These are phyloP conservation scores for Geothlypis trichas DNA, from an alignment of 2,113 vertebrate genomes.

Conservation along the genomic window DNA sequence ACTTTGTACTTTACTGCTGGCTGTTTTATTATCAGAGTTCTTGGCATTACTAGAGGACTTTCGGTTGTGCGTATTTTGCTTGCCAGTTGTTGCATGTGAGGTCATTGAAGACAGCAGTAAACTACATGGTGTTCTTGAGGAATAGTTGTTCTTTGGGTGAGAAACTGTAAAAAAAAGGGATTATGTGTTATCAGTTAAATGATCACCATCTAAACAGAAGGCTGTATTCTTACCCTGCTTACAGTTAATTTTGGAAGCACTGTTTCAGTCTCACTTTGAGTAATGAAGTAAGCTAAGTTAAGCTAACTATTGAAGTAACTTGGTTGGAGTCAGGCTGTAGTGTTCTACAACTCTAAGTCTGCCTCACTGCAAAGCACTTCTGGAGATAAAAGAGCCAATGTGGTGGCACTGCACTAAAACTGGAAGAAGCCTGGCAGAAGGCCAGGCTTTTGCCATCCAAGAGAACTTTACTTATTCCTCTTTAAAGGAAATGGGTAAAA, in stretches of 20 bases:
- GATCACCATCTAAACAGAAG: not conserved
- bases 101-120: slow-evolving; percentile 64
- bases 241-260: not conserved
- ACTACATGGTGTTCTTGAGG: slow-evolving; percentile 72
- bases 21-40: slow-evolving; percentile 63
- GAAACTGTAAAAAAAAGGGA: slow-evolving; percentile 68
- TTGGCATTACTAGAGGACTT: slow-evolving; percentile 66
- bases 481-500: not conserved
- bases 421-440: not conserved
- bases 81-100: slow-evolving; percentile 19
- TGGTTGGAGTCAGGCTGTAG: not conserved
- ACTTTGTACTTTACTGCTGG: slow-evolving; percentile 46
- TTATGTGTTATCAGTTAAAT: not conserved
- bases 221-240: not conserved
- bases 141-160: slow-evolving; percentile 83
- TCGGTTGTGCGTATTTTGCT: slow-evolving; percentile 47
- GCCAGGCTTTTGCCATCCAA: not conserved
- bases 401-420: not conserved
- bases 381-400: not conserved
- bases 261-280: not conserved
- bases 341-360: not conserved
- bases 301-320: not conserved
- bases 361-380: not conserved
- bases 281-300: not conserved
- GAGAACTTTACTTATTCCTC: not conserved